A percentile compares a stretch with the other conserved stretches of the same genome.
Evolutionary conservation across 2,797 vertebrate genomes (phyloP).

Genomic region (Scyliorhinus canicula): DNA sequence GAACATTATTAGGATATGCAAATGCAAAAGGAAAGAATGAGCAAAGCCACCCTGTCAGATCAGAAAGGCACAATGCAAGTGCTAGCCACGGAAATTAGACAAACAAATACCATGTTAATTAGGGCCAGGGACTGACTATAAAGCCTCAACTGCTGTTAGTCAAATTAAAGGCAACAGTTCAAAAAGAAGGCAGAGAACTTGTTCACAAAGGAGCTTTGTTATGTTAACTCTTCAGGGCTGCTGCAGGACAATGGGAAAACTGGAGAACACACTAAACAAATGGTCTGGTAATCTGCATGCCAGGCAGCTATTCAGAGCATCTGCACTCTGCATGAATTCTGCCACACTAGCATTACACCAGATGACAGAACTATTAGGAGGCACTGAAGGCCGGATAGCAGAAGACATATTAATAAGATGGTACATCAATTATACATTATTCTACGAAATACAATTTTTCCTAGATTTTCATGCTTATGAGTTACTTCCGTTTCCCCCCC

Average conservation of each 20-base stretch:
- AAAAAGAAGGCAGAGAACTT: constrained; percentile 19
- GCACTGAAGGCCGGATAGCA: not conserved
- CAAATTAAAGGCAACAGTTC: not conserved
- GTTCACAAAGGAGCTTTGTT: constrained; percentile 28
- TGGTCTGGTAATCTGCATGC: constrained; percentile 26
- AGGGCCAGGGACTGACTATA: not conserved
- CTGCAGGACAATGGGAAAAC: not conserved
- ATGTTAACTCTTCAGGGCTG: constrained; percentile 5
- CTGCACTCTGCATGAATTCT: not conserved
- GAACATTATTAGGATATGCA: not conserved
- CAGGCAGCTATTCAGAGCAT: not conserved
- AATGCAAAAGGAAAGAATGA: not conserved
- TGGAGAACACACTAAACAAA: constrained; percentile 10
- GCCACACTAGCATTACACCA: not conserved
- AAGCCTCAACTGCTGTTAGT: constrained; percentile 20
- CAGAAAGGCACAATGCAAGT: constrained; percentile 17
- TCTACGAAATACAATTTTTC: not conserved
- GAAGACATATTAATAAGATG: not conserved
- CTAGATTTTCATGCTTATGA: not conserved
- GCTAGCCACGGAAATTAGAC: constrained; percentile 7
- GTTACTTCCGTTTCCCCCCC: not conserved
- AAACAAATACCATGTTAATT: constrained; percentile 25
- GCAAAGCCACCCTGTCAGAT: not conserved
- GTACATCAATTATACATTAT: not conserved
- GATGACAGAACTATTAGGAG: not conserved